Percentiles rank a stretch among this genome's conserved stretches.
These are phyloP conservation scores for Venustoraphidia nigricollis DNA, from an alignment of 2,888 invertebrate genomes.

Conservation along the genomic window DNA sequence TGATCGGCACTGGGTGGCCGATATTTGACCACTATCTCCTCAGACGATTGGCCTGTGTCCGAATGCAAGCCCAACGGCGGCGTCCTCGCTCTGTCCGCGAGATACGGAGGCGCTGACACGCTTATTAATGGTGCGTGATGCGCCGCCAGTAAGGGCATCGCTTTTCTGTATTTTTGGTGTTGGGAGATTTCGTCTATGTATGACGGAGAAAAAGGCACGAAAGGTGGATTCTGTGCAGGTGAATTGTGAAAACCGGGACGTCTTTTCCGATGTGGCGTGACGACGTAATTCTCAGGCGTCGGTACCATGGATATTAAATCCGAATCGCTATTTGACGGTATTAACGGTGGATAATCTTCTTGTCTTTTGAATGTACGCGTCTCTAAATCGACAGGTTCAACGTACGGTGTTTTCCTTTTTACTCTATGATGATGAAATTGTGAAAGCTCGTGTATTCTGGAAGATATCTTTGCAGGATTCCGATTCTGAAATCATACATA, in stretches of 20 bases:
- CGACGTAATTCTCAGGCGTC: slow-evolving; percentile 66
- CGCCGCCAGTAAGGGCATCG: slow-evolving; percentile 36
- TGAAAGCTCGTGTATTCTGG: slow-evolving; percentile 37
- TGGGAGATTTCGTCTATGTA: slow-evolving; percentile 55
- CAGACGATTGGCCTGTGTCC: slow-evolving; percentile 25
- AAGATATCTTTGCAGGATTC: slow-evolving; percentile 34
- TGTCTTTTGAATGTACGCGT: slow-evolving; percentile 44
- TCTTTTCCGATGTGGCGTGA: slow-evolving; percentile 74
- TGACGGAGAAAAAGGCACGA: slow-evolving; percentile 66
- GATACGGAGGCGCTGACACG: slow-evolving; percentile 57
- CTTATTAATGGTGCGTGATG: slow-evolving; percentile 44
- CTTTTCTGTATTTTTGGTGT: slow-evolving; percentile 41
- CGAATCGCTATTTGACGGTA: slow-evolving; percentile 45
- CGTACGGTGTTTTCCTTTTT: slow-evolving; percentile 46
- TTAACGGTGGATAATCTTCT: slow-evolving; percentile 48
- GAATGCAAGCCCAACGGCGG: slow-evolving; percentile 33
- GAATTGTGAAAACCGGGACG: slow-evolving; percentile 78
- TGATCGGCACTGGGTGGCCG: slow-evolving; percentile 56
- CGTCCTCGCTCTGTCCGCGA: slow-evolving; percentile 44
- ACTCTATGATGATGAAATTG: slow-evolving; percentile 31
- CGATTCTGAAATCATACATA: too few relatives aligned
- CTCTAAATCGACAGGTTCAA: slow-evolving; percentile 55
- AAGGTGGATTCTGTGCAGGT: slow-evolving; percentile 75
- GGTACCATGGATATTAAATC: slow-evolving; percentile 54
- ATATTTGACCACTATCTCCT: slow-evolving; percentile 42